These are phyloP conservation scores for Alfaro cultratus DNA, from an alignment of 2,797 vertebrate species.

Conservation along the genomic window DNA sequence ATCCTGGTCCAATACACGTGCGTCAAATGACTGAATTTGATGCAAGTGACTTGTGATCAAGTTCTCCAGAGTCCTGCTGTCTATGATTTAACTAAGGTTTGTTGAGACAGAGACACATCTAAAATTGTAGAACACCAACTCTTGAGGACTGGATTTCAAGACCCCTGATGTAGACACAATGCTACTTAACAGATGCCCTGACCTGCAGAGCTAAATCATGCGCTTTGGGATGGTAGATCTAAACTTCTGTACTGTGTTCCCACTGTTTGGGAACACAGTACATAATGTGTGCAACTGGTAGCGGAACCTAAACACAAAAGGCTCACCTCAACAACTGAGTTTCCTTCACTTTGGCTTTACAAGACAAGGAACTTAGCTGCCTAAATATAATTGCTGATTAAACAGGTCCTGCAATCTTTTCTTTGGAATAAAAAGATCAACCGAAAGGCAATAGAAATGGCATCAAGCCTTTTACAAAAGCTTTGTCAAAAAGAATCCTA, in stretches of 20 bases:
- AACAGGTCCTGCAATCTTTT: neutral
- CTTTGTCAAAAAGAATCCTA: slow-evolving; percentile 10
- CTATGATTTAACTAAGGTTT: too few species aligned
- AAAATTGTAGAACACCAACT: too few species aligned
- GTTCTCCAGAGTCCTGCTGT: too few species aligned
- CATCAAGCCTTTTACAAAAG: neutral
- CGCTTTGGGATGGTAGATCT: neutral
- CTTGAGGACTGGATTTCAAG: too few species aligned
- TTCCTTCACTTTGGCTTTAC: neutral
- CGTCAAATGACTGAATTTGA: too few species aligned
- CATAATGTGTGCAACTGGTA: neutral
- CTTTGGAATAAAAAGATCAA: neutral
- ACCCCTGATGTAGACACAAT: too few species aligned
- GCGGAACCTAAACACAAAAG: neutral
- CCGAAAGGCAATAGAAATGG: neutral
- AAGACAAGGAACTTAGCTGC: neutral
- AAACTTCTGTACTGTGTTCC: neutral
- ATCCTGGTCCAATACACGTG: too few species aligned
- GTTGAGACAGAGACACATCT: too few species aligned
- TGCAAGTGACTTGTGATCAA: too few species aligned
- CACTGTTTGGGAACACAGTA: neutral
- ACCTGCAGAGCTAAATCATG: neutral
- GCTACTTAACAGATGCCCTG: neutral
- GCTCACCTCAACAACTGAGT: neutral
- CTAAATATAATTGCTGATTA: neutral